Evolutionary conservation across 2,797 vertebrate genomes (phyloP), one percentile per base, ranked within the genome.

Genomic region (Muscicapa comitata): DNA sequence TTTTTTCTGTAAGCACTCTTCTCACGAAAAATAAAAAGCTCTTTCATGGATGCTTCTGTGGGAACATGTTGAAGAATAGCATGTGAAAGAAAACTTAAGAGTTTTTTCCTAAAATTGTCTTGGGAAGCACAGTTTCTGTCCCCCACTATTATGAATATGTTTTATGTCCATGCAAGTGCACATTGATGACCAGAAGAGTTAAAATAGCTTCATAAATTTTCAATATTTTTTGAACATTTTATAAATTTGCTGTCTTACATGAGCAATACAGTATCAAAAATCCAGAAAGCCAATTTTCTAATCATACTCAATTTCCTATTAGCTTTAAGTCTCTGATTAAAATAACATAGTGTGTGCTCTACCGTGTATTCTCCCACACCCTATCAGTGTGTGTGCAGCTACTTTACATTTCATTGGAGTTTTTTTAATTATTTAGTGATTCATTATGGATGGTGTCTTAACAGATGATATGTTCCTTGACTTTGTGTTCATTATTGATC

Each of bases 291-390:
- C 2, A 0, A 15, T 42, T 16, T 29, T 62, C 14, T 50, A 11
- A 1, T 67, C 7, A 16, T 50, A 9, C 1, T 63, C 8, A 16
- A 31, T 75, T 91, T 81, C 29, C 8, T 26, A 19, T 37, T 50
- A 72, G 3, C 19, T 86, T 55, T 68, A 82, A 28, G 4, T 38
- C 0, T 59, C 26, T 79, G 20, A 57, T 43, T 68, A 61, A 81
- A 65, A 26, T 65, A 33, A 35, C 65, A 38, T 50, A 35, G 3
- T 29, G 18, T 7, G 3, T 33, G 11, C 23, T 21, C 8, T n/a
- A 38, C 17, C 13, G 16, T 14, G 7, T 33, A 25, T 24, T 15
- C 25, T 16, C 9, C 25, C 8, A 2, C 0, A 0, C 19, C 6
- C 19, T 7, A 4, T 73, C 21, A 28, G 6, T 19, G 8, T 76